Evolutionary conservation across 1,140 invertebrate genomes (phyloP).

Genomic region (Micrasema longulum): DNA sequence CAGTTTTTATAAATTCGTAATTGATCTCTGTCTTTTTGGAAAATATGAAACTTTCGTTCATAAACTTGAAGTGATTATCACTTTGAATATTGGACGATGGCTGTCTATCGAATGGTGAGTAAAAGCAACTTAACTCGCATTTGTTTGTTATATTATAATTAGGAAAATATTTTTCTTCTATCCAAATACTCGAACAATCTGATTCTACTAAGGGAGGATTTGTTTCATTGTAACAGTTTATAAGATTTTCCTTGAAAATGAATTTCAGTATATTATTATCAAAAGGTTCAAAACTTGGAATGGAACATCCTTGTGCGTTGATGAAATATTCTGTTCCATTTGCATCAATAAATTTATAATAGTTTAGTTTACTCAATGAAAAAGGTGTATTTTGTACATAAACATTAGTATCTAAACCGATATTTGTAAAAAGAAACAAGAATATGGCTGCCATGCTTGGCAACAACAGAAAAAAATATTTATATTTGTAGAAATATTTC

Average conservation of each 20-base stretch:
- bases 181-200: slow-evolving; percentile 73
- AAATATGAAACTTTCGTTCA: slow-evolving; percentile 62
- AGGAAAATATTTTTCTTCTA: slow-evolving; percentile 61
- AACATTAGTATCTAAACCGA: too few relatives aligned
- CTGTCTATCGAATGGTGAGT: slow-evolving; percentile 70
- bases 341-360: slow-evolving; percentile 41
- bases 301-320: slow-evolving; percentile 80
- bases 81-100: slow-evolving; percentile 57
- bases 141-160: slow-evolving; percentile 69
- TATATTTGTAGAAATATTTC: too few relatives aligned
- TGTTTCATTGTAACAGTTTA: slow-evolving; percentile 58
- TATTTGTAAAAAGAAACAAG: too few relatives aligned
- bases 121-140: slow-evolving; percentile 71
- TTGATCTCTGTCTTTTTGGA: slow-evolving; percentile 60
- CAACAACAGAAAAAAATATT: too few relatives aligned
- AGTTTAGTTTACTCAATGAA: not conserved
- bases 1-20: slow-evolving; percentile 74
- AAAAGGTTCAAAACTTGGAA: slow-evolving; percentile 80
- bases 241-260: slow-evolving; percentile 60
- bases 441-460: too few relatives aligned
- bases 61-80: slow-evolving; percentile 62
- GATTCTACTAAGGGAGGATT: slow-evolving; percentile 70
- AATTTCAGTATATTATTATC: slow-evolving; percentile 68
- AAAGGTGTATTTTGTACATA: too few relatives aligned
- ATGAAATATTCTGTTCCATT: slow-evolving; percentile 68